These are phyloP conservation scores for Furnarius figulus DNA, from an alignment of 2,113 vertebrate genomes.

Conservation along the genomic window DNA sequence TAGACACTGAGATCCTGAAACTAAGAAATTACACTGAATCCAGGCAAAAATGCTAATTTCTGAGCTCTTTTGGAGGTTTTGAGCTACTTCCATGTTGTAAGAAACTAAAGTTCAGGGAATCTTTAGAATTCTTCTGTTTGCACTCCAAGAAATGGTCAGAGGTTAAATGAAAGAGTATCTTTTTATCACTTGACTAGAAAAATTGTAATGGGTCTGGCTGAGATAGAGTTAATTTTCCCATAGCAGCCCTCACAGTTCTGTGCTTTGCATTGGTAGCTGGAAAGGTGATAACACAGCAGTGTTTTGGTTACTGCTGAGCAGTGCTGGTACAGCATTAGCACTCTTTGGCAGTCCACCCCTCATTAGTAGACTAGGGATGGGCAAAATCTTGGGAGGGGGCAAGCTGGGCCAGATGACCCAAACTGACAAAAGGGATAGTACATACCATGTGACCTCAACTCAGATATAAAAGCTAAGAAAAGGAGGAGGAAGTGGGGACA, in stretches of 20 bases:
- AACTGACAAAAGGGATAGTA: neutral
- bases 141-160: neutral
- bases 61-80: neutral
- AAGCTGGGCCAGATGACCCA: neutral
- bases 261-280: neutral
- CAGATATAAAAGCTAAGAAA: neutral
- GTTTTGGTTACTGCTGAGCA: neutral
- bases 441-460: too few relatives aligned
- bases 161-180: neutral
- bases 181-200: neutral
- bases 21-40: neutral
- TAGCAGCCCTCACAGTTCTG: neutral
- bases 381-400: neutral
- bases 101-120: neutral
- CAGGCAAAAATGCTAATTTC: neutral
- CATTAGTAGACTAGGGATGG: neutral
- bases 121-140: neutral
- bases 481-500: neutral
- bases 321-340: fast-evolving
- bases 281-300: neutral
- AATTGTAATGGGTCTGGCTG: neutral
- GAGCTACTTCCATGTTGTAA: neutral
- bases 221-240: neutral
- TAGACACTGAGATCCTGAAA: neutral
- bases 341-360: fast-evolving